Base-by-base conservation (phyloP, 2,113 vertebrate genomes). In the Tichodroma muraria region DNA sequence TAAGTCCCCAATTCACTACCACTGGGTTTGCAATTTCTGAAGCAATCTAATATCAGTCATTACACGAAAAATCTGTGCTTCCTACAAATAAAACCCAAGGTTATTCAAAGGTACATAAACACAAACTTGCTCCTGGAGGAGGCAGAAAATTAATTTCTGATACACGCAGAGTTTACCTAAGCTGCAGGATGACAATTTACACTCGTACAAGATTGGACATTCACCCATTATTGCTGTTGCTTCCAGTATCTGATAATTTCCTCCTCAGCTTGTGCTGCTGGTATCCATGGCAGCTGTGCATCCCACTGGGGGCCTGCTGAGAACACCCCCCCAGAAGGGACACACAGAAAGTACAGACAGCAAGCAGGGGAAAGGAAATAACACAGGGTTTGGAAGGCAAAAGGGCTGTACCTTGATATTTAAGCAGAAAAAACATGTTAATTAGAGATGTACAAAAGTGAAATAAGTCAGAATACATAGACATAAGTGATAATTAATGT, bases 251-350 rank as follows among this genome's bases (percentile, higher is more conserved):
- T 86, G 86, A 88, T 80, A 31, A 47, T 93, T 88, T 80, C 65
- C 66, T 59, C 75, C 10, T 7, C 84, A 90, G 95, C 71, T 95
- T 38, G 73, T 90, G 88, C 47, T 89, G 76, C 72, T 92, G 88
- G 96, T 98, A 96, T 94, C 97, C 96, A 93, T 97, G 95, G 96
- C 91, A 98, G 97, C 97, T 42, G 16, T 24, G 72, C 97, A 88
- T 69, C 93, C 56, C 44, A 12, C 80, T 5, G 2, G 59, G 63
- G 79, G 42, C 50, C 77, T 44, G 85, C 61, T 6, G 33, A 89
- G 95, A 92, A 63, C 79, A 86, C 68, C 68, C 80, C 95, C 70
- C 44, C 25, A 21, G 45, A 61, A 47, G 78, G 72, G 88, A 85
- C 76, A 80, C 35, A 71, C 49, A 50, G 37, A 54, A 72, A 70